Base-by-base conservation (phyloP, 2,888 invertebrate species). In the Ormyrus nitidulus region DNA sequence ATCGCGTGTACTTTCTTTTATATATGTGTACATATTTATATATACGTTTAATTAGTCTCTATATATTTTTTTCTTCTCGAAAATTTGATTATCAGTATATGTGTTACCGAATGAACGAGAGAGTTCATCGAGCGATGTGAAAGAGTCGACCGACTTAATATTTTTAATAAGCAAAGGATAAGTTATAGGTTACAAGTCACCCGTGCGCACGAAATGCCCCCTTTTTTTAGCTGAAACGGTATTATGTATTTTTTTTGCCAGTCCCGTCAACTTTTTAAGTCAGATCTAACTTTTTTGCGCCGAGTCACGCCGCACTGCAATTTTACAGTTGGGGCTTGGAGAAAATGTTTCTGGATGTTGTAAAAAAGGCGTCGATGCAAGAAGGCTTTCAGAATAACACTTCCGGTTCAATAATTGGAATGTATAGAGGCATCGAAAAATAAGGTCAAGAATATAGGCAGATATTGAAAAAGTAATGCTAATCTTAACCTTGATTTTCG, bases 111-210 rank as follows among this genome's bases (percentile, higher is more conserved):
- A 61, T 62, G 65, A 74, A 53, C 56, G 70, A 81, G 51, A 34
- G 34, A 68, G 54, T 73, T 75, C 59, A 78, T 58, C 59, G 48
- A 78, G 66, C 53, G 75, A 75, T 68, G 78, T 76, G 68, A 78
- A 64, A 75, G 77, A 69, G 69, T 77, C 69, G n/a, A 73, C 53
- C 51, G 53, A 58, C 13, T 73, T 49, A 66, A 66, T 70, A 13
- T 54, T 58, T 69, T 53, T 48, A 68, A 72, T 69, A 59, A 59
- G 65, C 51, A 65, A 59, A 54, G 34, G 34, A 34, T 34, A 34
- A 34, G 34, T 34, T 34, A 61, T 51, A 66, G 11, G 34, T 46
- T 58, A 64, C 5, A 49, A 51, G 62, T 44, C n/a, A 64, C 44
- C 53, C 64, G 49, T 70, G 56, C 53, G 53, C 65, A 70, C 46